Evolutionary conservation across 2,888 invertebrate genomes (phyloP).

Genomic region (Agriopis aurantiaria): DNA sequence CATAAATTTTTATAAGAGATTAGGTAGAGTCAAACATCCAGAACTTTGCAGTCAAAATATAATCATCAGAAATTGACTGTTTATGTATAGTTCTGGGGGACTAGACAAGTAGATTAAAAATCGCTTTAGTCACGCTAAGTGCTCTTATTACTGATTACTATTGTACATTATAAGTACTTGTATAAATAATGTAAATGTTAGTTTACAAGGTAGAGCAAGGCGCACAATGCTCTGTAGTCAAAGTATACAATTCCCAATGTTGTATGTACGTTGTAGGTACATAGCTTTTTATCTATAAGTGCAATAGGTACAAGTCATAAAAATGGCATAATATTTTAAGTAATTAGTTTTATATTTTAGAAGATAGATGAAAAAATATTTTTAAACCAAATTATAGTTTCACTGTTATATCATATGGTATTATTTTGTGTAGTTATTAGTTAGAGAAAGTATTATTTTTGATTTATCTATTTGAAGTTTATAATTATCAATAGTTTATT

Average conservation of each 20-base stretch:
- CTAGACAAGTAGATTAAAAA: not conserved
- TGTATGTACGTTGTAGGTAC: constrained; percentile 54
- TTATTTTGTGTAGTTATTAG: constrained; percentile 48
- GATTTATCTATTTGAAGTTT: constrained; percentile 39
- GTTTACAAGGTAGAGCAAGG: constrained; percentile 58
- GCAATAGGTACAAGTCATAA: constrained; percentile 77
- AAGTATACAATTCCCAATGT: constrained; percentile 53
- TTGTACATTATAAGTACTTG: constrained; percentile 5
- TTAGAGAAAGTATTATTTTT: constrained; percentile 48
- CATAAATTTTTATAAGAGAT: not conserved
- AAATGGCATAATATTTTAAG: constrained; percentile 64
- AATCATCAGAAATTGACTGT: not conserved
- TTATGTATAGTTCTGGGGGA: not conserved
- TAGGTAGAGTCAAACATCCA: not conserved
- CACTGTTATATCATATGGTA: constrained; percentile 43
- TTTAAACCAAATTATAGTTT: constrained; percentile 54
- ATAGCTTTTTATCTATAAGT: constrained; percentile 58
- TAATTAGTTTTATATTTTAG: constrained; percentile 44
- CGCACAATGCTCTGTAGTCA: constrained; percentile 78
- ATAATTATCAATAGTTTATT: constrained; percentile 41
- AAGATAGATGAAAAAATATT: constrained; percentile 48
- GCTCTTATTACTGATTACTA: constrained; percentile 38
- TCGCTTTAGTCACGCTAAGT: constrained; percentile 37
- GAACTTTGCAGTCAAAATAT: not conserved
- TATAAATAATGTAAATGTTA: constrained; percentile 32